Conservation (phyloP, 2,113 vertebrate genomes). For the Ardeotis arabs region DNA sequence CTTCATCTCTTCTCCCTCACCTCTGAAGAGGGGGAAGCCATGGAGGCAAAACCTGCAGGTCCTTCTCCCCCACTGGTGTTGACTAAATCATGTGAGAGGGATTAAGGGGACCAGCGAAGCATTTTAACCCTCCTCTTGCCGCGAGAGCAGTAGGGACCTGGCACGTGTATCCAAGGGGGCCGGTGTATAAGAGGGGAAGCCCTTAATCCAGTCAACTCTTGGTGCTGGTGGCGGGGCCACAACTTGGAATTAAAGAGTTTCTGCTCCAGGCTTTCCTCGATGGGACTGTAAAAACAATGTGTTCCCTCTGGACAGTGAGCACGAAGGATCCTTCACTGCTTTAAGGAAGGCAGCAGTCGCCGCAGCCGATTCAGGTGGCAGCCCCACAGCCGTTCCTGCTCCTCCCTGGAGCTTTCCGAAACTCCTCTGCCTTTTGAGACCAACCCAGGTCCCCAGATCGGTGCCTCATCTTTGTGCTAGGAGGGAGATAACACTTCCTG, state of each 20-base stretch:
- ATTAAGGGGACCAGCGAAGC: slow-evolving; percentile 13
- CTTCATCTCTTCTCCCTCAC: not conserved
- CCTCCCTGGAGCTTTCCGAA: slow-evolving; percentile 28
- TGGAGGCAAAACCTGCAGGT: not conserved
- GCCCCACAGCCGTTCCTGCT: not conserved
- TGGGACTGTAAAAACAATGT: accelerated
- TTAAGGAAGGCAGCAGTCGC: not conserved
- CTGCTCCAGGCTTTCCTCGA: not conserved
- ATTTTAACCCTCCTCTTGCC: slow-evolving; percentile 7
- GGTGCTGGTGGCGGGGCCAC: not conserved
- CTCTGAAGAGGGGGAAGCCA: not conserved
- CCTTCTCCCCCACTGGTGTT: not conserved
- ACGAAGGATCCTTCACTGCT: not conserved
- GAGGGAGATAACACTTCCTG: slow-evolving; percentile 58
- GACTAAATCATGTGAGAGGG: slow-evolving; percentile 24
- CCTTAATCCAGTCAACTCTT: slow-evolving; percentile 14
- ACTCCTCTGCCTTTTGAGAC: slow-evolving; percentile 26
- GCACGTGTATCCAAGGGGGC: not conserved
- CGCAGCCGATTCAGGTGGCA: not conserved
- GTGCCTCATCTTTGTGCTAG: slow-evolving; percentile 55
- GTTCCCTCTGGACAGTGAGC: accelerated
- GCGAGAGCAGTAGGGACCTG: not conserved
- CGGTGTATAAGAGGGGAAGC: not conserved
- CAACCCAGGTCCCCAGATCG: slow-evolving; percentile 30
- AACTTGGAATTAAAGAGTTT: not conserved